phyloP scores from a whole-genome alignment of 1,140 invertebrate genomes.

The Popillia japonica region DNA sequence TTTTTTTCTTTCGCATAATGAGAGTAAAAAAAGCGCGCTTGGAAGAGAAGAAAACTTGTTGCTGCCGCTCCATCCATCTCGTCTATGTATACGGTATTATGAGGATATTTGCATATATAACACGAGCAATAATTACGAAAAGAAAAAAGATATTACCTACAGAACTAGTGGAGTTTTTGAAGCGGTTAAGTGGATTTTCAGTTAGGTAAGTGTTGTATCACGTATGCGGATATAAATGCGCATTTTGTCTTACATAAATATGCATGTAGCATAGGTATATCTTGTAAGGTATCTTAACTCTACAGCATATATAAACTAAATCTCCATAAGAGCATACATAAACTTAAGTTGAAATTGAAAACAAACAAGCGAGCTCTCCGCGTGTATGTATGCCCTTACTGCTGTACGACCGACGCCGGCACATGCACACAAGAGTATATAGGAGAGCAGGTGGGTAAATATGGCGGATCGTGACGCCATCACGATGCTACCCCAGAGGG shows the following conservation, averaged over 20 bases:
- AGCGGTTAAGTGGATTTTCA: background rate
- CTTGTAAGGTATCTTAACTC: background rate
- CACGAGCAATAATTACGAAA: background rate
- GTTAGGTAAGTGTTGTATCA: no score
- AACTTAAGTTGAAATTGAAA: slow-evolving; percentile 59
- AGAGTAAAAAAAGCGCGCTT: slow-evolving; percentile 20
- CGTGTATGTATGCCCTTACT: no score
- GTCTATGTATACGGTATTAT: background rate
- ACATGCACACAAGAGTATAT: slow-evolving; percentile 1
- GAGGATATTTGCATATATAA: slow-evolving; percentile 7
- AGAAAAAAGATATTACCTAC: background rate
- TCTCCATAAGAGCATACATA: slow-evolving; percentile 55
- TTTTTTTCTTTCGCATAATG: slow-evolving; percentile 30
- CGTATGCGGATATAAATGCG: background rate
- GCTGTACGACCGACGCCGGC: no score
- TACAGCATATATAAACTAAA: slow-evolving; percentile 38
- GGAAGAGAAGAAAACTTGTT: slow-evolving; percentile 19
- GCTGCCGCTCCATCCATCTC: background rate
- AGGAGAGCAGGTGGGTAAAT: slow-evolving; percentile 59
- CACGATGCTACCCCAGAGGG: slow-evolving; percentile 60
- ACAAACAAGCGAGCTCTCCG: slow-evolving; percentile 54
- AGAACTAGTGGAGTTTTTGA: no score
- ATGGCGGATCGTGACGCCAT: slow-evolving; percentile 61
- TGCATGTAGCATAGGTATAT: background rate
- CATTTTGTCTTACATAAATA: background rate